Base-by-base conservation (phyloP, 2,113 vertebrate genomes). In the Sinocyclocheilus rhinocerous region DNA sequence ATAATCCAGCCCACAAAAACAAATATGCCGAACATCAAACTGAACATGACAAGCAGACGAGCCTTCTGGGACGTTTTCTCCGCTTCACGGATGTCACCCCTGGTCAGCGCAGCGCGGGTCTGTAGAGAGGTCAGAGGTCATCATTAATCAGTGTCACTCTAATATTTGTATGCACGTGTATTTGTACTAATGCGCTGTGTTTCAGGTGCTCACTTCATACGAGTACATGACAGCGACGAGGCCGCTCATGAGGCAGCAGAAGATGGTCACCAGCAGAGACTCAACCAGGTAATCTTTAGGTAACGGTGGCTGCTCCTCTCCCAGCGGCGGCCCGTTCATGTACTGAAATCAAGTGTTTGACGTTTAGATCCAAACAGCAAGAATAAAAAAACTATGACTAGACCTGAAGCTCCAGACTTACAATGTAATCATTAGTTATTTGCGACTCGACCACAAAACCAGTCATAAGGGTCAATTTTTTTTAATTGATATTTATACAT, bases 271-370 rank as follows among this genome's bases (percentile, higher is more conserved):
- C 87, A 97, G 91, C 86, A 95, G 89, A 0, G 96, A 96, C 90
- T 96, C 96, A 86, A 95, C 86, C 94, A 96, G 87, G 92, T 95
- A 96, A 88, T 96, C 96, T 91, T 94, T 96, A 70, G 96, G 95
- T 57, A 61, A 84, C 0, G 1, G 77, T 45, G 92, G 88, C 1
- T n/a, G 87, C 2, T 87, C 92, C 0, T 84, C 1, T 0, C 67
- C 0, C 0, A 88, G 39, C 0, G 52, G 13, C 0, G 90, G 80
- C 18, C 86, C 73, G 0, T 59, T 7, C 2, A 91, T 36, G 59
- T 93, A 92, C 95, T 96, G 93, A 0, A 73, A 76, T 22, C 42
- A 12, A 29, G 65, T 3, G 13, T 67, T 33, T 8, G 26, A 67
- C 12, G 15, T 67, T 67, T 33, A 70, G 16, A 70, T 70, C 29